Percentiles rank a stretch among this genome's conserved stretches.
phyloP scores from a whole-genome alignment of 2,888 invertebrate genomes.

The Sylvicola cinctus region DNA sequence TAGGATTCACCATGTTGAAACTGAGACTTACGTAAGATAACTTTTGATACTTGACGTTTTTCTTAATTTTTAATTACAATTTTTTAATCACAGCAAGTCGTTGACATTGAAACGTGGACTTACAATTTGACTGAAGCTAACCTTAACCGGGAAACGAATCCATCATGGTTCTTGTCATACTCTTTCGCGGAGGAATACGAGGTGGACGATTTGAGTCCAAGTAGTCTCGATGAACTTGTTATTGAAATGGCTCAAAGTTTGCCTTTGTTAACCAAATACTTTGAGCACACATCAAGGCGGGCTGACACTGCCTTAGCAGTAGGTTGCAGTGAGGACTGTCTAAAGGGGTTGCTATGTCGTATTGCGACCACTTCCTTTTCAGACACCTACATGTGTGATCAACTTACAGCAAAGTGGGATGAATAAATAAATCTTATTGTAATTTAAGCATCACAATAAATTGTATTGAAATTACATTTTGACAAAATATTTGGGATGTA shows the following conservation, averaged over 20 bases:
- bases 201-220: conserved; percentile 35
- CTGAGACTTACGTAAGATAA: conserved; percentile 31
- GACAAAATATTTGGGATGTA: too few relatives aligned
- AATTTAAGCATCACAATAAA: too few relatives aligned
- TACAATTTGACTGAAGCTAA: conserved; percentile 61
- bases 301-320: conserved; percentile 14
- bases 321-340: conserved; percentile 16
- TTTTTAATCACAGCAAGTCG: conserved; percentile 34
- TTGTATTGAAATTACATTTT: too few relatives aligned
- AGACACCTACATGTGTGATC: conserved; percentile 6
- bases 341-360: conserved; percentile 14
- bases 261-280: conserved; percentile 13
- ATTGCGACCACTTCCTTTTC: conserved; percentile 14
- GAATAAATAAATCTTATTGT: too few relatives aligned
- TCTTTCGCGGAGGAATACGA: conserved; percentile 47
- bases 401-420: too few relatives aligned
- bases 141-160: conserved; percentile 30
- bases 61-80: neutral
- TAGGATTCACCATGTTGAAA: conserved; percentile 46
- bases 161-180: conserved; percentile 56
- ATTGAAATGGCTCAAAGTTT: conserved; percentile 29
- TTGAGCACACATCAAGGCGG: conserved; percentile 13
- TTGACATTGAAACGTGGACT: conserved; percentile 47
- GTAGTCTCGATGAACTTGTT: conserved; percentile 38
- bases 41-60: neutral